A percentile compares a stretch with the other conserved stretches of the same genome.
phyloP scores from a whole-genome alignment of 2,797 vertebrate genomes.

The Channa striata region DNA sequence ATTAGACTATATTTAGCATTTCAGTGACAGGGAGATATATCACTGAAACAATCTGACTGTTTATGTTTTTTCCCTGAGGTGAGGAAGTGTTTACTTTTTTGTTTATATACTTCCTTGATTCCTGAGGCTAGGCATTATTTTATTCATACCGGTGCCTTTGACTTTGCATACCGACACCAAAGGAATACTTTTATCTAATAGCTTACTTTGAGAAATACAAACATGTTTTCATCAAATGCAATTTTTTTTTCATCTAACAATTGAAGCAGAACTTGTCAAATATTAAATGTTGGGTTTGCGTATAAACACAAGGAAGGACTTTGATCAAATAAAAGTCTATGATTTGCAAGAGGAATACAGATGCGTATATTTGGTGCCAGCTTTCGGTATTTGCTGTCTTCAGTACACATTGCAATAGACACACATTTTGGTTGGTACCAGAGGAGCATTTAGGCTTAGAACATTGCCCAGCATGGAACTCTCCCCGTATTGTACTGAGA shows the following conservation, averaged over 20 bases:
- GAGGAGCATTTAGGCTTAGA: background rate
- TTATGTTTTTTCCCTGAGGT: conserved; percentile 17
- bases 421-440: background rate
- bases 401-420: background rate
- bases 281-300: background rate
- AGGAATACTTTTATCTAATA: background rate
- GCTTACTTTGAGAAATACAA: background rate
- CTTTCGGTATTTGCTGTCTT: background rate
- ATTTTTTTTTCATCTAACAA: conserved; percentile 1
- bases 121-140: background rate
- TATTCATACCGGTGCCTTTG: background rate
- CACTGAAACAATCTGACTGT: conserved; percentile 34
- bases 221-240: background rate
- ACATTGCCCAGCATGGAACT: background rate
- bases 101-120: conserved; percentile 8
- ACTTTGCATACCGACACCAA: background rate
- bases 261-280: background rate
- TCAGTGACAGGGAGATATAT: conserved; percentile 6
- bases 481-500: background rate
- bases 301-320: background rate
- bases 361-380: background rate
- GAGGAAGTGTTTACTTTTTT: conserved; percentile 19
- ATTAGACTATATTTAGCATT: conserved; percentile 12
- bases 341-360: too few species aligned
- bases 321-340: background rate